phyloP scores from a whole-genome alignment of 1,140 invertebrate genomes.

The Leptinotarsa undecemlineata region DNA sequence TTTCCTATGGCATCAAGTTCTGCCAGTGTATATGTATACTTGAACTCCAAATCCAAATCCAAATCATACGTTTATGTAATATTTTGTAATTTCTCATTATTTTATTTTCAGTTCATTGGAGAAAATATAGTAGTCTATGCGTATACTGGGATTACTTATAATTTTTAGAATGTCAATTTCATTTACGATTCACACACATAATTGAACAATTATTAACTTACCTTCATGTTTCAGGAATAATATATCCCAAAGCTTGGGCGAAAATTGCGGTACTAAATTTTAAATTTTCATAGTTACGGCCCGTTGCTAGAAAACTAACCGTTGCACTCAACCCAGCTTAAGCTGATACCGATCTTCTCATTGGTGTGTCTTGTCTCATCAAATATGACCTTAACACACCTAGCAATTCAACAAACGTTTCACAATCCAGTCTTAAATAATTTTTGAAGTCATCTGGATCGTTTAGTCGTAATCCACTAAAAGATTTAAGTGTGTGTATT shows the following conservation, averaged over 20 bases:
- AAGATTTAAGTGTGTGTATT: neutral
- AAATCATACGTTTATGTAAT: neutral
- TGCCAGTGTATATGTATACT: slow-evolving; percentile 9
- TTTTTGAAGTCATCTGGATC: slow-evolving; percentile 22
- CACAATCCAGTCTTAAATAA: neutral
- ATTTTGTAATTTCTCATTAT: neutral
- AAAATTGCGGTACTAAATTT: slow-evolving; percentile 32
- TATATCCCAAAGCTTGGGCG: slow-evolving; percentile 15
- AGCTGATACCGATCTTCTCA: slow-evolving; percentile 23
- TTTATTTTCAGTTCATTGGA: neutral
- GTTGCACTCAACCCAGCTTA: slow-evolving; percentile 24
- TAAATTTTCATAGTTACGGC: slow-evolving; percentile 28
- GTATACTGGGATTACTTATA: neutral
- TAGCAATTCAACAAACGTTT: slow-evolving; percentile 1
- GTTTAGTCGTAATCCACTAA: slow-evolving; percentile 10
- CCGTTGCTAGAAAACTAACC: slow-evolving; percentile 28
- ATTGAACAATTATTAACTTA: slow-evolving; percentile 5
- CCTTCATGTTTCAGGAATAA: slow-evolving; percentile 29
- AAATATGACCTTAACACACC: slow-evolving; percentile 4
- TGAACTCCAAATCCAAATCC: neutral
- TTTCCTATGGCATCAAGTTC: slow-evolving; percentile 17
- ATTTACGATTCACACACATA: neutral
- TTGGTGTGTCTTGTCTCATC: slow-evolving; percentile 19
- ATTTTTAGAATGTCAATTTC: slow-evolving; percentile 12
- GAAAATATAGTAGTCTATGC: slow-evolving; percentile 7